Base-by-base conservation (phyloP, 1,140 invertebrate genomes). In the Dinoponera quadriceps region DNA sequence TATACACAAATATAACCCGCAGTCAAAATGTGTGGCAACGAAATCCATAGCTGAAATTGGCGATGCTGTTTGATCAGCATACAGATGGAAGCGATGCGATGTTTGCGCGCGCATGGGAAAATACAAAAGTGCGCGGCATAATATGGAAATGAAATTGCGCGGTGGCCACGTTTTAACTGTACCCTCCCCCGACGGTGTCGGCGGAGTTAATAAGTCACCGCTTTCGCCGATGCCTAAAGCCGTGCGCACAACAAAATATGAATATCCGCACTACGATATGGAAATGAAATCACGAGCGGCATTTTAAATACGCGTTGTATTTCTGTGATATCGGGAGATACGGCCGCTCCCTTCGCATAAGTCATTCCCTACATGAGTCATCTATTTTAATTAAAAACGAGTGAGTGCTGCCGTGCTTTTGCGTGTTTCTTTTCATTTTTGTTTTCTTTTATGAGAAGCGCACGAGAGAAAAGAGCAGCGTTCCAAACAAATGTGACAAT, bases 1-100 rank as follows among this genome's bases (percentile, higher is more conserved):
- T 54, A 33, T 22, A 27, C 48, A 20, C n/a, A 13, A 68, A 69
- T 68, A 65, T 20, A 51, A 49, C 22, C 14, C 4, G 3, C 33
- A 78, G 27, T 65, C 22, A 57, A 69, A 27, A 38, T 27, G 33
- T 18, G 48, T 49, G 54, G 18, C n/a, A 48, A 69, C 13, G 25
- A 85, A 69, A 65, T 85, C 54, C 51, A 25, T 57, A 38, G 27
- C 33, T 44, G 38, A 71, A 83, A 78, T 84, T 78, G 82, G 25
- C 27, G 54, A 83, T 65, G 16, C 38, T 63, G 4, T 85, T 80
- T 44, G 74, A 44, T 51, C 44, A 71, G 9, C n/a, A 57, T 55
- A 81, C 14, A 69, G 60, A 86, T 63, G 33, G 54, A 63, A 71
- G 54, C 20, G 55, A 71, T 33, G 25, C 27, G 27, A 66, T 38